Evolutionary conservation across 2,797 vertebrate species (phyloP).

Genomic region (Acanthis flammea): DNA sequence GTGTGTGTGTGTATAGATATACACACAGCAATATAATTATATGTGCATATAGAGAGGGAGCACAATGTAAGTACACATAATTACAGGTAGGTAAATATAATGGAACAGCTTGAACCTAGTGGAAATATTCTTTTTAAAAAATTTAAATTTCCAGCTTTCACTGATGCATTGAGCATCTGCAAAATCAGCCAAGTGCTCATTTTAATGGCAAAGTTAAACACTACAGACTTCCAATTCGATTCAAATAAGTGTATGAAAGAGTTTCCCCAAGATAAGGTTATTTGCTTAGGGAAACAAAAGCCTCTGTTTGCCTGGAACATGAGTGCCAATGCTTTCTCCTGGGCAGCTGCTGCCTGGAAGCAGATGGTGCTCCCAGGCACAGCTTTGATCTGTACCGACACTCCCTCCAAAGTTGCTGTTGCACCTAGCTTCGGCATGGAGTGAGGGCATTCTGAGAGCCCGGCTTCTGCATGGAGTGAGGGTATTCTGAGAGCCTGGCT

Average conservation of each 20-base stretch:
- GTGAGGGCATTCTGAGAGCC: no score
- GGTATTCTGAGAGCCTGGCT: neutral
- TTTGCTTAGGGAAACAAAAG: neutral
- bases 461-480: rapidly evolving
- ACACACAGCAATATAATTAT: neutral
- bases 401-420: neutral
- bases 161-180: neutral
- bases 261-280: neutral
- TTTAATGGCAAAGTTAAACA: neutral
- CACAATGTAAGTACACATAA: neutral
- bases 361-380: neutral
- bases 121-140: neutral
- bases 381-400: neutral
- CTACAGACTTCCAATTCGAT: neutral
- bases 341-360: neutral
- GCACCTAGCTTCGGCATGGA: rapidly evolving
- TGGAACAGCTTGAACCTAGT: neutral
- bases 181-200: neutral
- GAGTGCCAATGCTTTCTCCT: neutral
- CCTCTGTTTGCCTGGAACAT: neutral
- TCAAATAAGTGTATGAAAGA: neutral
- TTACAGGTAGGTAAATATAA: neutral
- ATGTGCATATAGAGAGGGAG: neutral
- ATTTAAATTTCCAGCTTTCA: neutral
- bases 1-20: neutral